phyloP scores from a whole-genome alignment of 2,888 invertebrate species.

The Dinocampus coccinellae region DNA sequence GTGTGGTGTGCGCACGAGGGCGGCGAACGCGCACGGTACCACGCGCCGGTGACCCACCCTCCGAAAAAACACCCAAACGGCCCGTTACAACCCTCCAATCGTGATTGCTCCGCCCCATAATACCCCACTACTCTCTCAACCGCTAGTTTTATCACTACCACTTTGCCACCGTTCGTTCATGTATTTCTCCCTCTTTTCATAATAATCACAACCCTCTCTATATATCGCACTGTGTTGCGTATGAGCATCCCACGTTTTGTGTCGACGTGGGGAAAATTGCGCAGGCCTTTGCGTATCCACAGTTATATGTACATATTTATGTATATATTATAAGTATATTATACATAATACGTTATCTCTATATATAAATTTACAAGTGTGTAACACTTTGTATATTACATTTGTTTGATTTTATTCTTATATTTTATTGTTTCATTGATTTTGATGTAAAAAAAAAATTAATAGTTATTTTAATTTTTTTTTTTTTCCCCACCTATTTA shows the following conservation, averaged over 20 bases:
- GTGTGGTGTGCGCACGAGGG: conserved; percentile 30
- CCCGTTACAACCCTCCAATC: conserved; percentile 65
- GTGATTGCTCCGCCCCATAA: conserved; percentile 63
- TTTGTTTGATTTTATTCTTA: too few species aligned
- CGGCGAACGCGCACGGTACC: conserved; percentile 54
- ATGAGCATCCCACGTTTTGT: background rate
- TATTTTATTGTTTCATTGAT: too few species aligned
- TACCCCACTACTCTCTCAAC: conserved; percentile 53
- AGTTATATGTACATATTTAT: background rate
- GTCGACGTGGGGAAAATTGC: background rate
- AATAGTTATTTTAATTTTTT: too few species aligned
- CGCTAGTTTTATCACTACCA: background rate
- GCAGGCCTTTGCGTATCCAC: background rate
- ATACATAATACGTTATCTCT: background rate
- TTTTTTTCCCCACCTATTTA: too few species aligned
- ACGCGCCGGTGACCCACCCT: conserved; percentile 63
- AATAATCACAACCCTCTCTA: background rate
- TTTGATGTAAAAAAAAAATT: too few species aligned
- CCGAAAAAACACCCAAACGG: conserved; percentile 61
- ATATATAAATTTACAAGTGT: background rate
- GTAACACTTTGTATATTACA: background rate
- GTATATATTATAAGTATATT: background rate
- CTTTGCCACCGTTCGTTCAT: conserved; percentile 6
- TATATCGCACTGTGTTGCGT: conserved; percentile 1
- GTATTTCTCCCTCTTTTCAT: conserved; percentile 27